Base-by-base conservation (phyloP, 2,888 invertebrate genomes). In the Lithosia quadra region DNA sequence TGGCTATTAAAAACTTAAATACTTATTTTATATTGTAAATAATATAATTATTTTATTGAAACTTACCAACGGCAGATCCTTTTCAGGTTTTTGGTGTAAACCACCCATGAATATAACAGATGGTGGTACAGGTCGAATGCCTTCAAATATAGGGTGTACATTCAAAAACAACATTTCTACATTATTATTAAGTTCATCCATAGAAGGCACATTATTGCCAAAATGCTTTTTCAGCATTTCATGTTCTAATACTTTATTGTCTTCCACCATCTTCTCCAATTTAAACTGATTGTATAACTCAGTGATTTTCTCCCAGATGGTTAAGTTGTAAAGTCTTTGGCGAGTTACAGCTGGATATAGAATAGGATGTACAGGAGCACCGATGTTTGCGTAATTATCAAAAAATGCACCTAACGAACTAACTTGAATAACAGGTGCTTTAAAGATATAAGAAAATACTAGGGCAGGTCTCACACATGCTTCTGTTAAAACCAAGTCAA, bases 361-460 rank as follows among this genome's bases (percentile, higher is more conserved):
- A 4, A 87, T 11, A 0, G 86, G 87, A 71, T 89, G 86, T 4
- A 33, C 66, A 0, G 85, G 76, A n/a, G 83, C 82, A 0, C 89
- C 89, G 4, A 90, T 60, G 0, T 65, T 39, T 43, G 80, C 70
- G 61, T 81, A 78, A n/a, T 79, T 84, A 13, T 73, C 73, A 15
- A 39, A 4, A 1, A 53, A 67, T 9, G 10, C 77, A 0, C 85
- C 86, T 1, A 88, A 78, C 0, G 90, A 89, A 70, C 86, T 88
- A 0, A 91, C 69, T 67, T 80, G 79, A 21, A 91, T 90, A 0
- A 85, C 81, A 3, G 91, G 90, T 0, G 75, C 84, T 58, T 89
- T 83, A 33, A 79, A 84, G 1, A 86, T 43, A 65, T 89, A 80
- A 0, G 84, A 74, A 10, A 85, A 79, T 0, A 80, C 78, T 22